A percentile compares a stretch with the other conserved stretches of the same genome.
These are phyloP conservation scores for Reinhardtius hippoglossoides DNA, from an alignment of 2,113 vertebrate species.

Conservation along the genomic window DNA sequence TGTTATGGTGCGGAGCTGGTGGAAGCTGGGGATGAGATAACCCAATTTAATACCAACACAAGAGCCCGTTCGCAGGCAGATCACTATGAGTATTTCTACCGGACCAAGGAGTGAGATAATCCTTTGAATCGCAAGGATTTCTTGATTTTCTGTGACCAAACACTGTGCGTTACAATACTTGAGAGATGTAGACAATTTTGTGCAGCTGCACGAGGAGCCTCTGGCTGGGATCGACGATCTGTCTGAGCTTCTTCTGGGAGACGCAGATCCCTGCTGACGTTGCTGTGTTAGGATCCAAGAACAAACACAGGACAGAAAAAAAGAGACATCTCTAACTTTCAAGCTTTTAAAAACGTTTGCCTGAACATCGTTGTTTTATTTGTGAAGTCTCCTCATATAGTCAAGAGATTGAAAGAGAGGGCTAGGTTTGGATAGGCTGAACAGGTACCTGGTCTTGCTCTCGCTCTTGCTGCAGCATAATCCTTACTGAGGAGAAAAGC, in stretches of 20 bases:
- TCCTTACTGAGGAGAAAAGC: constrained; percentile 59
- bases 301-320: not conserved
- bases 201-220: constrained; percentile 90
- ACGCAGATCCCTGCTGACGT: constrained; percentile 87
- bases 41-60: not conserved
- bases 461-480: constrained; percentile 76
- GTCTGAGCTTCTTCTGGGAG: constrained; percentile 89
- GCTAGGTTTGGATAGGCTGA: not conserved
- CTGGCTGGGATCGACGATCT: constrained; percentile 92
- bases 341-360: not conserved
- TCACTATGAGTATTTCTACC: too few relatives aligned
- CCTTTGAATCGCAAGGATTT: not conserved
- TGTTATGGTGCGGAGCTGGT: constrained; percentile 83
- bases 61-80: not conserved
- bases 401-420: not conserved
- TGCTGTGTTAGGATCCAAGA: constrained; percentile 63
- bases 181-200: constrained; percentile 91
- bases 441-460: constrained; percentile 83
- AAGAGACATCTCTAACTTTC: not conserved
- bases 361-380: not conserved
- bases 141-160: not conserved
- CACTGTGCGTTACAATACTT: constrained; percentile 72
- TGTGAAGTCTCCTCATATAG: not conserved
- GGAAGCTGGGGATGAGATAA: constrained; percentile 83
- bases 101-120: not conserved